Evolutionary conservation across 2,113 vertebrate species (phyloP), one percentile per base, ranked within the genome.

Genomic region (Lethenteron reissneri): DNA sequence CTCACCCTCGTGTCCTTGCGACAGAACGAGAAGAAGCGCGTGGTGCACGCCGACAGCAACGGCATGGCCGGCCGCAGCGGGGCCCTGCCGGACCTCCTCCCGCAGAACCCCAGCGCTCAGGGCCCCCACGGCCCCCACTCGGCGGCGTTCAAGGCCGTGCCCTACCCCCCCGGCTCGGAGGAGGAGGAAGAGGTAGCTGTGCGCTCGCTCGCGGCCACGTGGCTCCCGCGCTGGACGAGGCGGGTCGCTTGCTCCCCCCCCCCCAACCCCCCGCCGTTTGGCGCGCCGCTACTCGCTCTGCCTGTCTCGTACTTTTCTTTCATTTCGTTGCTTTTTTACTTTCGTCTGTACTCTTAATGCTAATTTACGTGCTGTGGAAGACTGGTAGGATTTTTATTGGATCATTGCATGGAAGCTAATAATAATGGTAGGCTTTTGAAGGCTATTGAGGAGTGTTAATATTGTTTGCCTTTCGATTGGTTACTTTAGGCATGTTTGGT

Each of bases 61-160:
- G 86, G 88, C 81, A 91, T 90, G 76, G 84, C 85, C 11, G 83
- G 88, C 79, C 88, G 89, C 82, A 80, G 84, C 85, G 92, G 64
- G 25, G 64, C 90, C 78, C 92, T 97, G 69, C 94, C 94, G 3
- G 92, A 97, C 84, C 83, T 97, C 82, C 86, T 97, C 78, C 94
- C 89, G 81, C 89, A 92, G 81, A 90, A 89, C 79, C 80, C 88
- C 77, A 90, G 89, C 72, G 86, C 88, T 1, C 84, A 84, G 11
- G 86, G 83, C 88, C 12, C 89, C 90, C 3, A 85, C 86, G 1
- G 85, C 92, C 78, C 83, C 85, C 73, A 78, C 83, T 79, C 77
- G 86, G 75, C 81, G 84, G 76, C 78, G 81, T 75, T 83, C 85
- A 76, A 82, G 84, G 76, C 71, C 77, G 75, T 85, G 84, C 78